phyloP scores from a whole-genome alignment of 1,140 invertebrate species.

The Mycetomoellerius zeteki region DNA sequence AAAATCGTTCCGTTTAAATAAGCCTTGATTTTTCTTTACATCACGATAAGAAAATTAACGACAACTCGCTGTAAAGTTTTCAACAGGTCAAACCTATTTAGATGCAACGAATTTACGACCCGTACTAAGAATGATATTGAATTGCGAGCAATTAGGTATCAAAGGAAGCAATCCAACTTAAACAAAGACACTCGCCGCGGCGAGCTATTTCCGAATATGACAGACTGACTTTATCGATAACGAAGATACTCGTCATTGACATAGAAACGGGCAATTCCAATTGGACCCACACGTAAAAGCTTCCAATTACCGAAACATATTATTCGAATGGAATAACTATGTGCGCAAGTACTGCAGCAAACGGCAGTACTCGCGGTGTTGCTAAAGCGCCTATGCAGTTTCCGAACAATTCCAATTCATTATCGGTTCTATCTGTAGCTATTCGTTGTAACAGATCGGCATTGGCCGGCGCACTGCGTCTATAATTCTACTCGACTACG shows the following conservation, averaged over 20 bases:
- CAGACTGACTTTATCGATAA: constrained; percentile 21
- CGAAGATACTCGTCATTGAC: neutral
- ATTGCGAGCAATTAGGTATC: constrained; percentile 24
- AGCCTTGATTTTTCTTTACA: neutral
- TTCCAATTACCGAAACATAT: constrained; percentile 43
- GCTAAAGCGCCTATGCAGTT: constrained; percentile 41
- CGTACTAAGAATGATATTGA: neutral
- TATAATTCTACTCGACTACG: constrained; percentile 42
- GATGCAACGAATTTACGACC: neutral
- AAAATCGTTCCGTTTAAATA: neutral
- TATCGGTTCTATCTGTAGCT: constrained; percentile 36
- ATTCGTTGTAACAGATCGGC: constrained; percentile 36
- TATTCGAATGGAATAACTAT: constrained; percentile 27
- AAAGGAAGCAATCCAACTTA: constrained; percentile 52
- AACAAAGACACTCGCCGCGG: constrained; percentile 36
- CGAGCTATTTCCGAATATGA: neutral
- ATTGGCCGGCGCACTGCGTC: constrained; percentile 21
- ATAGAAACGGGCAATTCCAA: constrained; percentile 8
- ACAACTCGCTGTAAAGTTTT: neutral
- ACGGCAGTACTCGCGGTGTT: neutral
- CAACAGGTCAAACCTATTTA: neutral
- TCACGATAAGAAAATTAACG: neutral
- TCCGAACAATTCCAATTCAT: constrained; percentile 57
- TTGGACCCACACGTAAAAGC: constrained; percentile 19
- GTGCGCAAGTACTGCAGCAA: neutral